Evolutionary conservation across 35 echinoderm and acorn worm species (phyloP), one percentile per base, ranked within the genome.

Genomic region (Diadema setosum): DNA sequence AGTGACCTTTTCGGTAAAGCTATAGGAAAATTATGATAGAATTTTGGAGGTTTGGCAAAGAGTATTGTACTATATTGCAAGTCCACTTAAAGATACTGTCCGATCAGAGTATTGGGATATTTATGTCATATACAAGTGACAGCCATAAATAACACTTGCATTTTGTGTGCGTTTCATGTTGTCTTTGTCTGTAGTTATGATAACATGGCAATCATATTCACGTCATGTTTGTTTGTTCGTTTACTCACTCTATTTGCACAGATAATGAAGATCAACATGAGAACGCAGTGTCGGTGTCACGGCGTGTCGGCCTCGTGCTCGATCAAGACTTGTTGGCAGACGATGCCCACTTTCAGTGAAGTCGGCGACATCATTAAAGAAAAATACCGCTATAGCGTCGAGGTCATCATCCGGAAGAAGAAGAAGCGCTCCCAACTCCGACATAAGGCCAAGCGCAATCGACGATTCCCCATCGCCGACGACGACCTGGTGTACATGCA

Each of bases 301-400:
- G 93, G 93, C 26, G 67, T 87, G 0, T 95, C 93, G 14, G 87
- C 82, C 1, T 95, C 93, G 2, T 95, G 93, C 39, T 65, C 87
- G 17, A 20, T 95, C 21, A 81, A 83, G 84, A 95, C 93, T 5
- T 95, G 93, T 87, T 95, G 93, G 93, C 86, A 87, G 27, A 70
- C 50, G 16, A 90, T 95, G 93, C 93, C 87, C 3, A 27, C 60
- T 11, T 86, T 95, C 46, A 48, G 58, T 15, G 63, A 87, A 5
- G 63, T 95, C 39, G 93, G 93, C 9, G 83, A 95, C 34, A 85
- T 82, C 48, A 67, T 90, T 52, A 95, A 95, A 60, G 41, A 27
- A 29, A 90, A 36, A 75, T 91, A 91, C 36, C 17, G 41, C 44
- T 33, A 78, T 17, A 32, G 73, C 0, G n/a, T 78, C 36, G 73